Evolutionary conservation across 1,140 invertebrate genomes (phyloP).

Genomic region (Mamestra configurata): DNA sequence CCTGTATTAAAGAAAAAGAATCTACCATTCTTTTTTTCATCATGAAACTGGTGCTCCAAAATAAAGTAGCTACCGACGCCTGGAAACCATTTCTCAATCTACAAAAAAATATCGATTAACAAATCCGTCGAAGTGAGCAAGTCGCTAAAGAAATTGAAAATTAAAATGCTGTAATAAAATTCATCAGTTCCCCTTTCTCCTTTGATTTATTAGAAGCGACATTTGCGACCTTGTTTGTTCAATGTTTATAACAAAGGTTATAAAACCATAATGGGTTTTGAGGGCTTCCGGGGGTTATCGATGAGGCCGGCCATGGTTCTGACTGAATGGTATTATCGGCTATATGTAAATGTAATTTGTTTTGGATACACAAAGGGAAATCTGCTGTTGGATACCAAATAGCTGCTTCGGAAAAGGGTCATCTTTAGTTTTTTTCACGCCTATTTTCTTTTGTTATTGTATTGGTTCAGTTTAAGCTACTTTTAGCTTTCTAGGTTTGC

Average conservation of each 20-base stretch:
- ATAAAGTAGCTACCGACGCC: no score
- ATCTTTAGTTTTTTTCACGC: background rate
- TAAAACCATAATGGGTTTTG: slow-evolving; percentile 46
- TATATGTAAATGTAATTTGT: slow-evolving; percentile 38
- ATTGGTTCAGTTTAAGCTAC: no score
- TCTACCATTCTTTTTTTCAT: no score
- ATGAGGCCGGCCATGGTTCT: background rate
- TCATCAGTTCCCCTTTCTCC: slow-evolving; percentile 51
- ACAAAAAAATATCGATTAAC: slow-evolving; percentile 43
- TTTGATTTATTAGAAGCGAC: slow-evolving; percentile 61
- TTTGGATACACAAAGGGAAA: slow-evolving; percentile 13
- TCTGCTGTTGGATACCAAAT: background rate
- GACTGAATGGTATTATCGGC: slow-evolving; percentile 2
- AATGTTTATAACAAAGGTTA: slow-evolving; percentile 48
- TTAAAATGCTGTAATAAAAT: slow-evolving; percentile 61
- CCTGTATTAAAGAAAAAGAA: no score
- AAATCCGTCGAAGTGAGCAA: slow-evolving; percentile 61
- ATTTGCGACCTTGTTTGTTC: slow-evolving; percentile 55
- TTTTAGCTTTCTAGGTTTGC: no score
- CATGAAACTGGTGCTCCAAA: no score
- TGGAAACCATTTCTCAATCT: no score
- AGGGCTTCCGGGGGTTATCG: slow-evolving; percentile 31
- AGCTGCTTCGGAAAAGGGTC: no score
- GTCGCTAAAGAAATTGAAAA: slow-evolving; percentile 63
- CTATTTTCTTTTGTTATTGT: no score